Base-by-base conservation (phyloP, 1,140 invertebrate species). In the Drosophila serrata region DNA sequence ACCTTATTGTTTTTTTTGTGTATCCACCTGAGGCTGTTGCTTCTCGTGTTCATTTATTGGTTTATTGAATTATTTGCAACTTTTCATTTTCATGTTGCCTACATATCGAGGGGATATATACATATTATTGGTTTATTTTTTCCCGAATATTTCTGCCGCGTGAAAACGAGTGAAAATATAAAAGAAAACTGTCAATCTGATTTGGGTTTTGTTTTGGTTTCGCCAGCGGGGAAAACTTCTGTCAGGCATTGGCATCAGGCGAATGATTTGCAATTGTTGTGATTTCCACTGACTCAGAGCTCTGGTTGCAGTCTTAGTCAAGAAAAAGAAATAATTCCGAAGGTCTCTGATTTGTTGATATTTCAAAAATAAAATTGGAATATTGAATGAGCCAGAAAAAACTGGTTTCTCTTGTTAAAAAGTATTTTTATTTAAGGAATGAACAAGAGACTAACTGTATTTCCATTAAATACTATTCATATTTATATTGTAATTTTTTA, bases 141-240 rank as follows among this genome's bases (percentile, higher is more conserved):
- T 37, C n/a, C 35, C 19, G 42, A 62, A 70, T 75, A 72, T 80
- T 84, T 84, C 77, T 67, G 81, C 81, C 58, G 75, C 64, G 2
- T 55, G 65, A 67, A 60, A 39, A 40, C 35, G 35, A n/a, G n/a
- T 45, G 6, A 5, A 33, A 13, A 46, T 35, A 53, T 51, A n/a
- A 43, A 42, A 15, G 17, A 69, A 45, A 53, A 76, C 77, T 84
- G 81, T 84, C 81, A 85, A 81, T 84, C 77, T 65, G 46, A 31
- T 45, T 37, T 62, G 45, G 59, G 31, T 67, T 67, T 81, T 84
- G 82, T 81, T 85, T 68, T 53, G 78, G 48, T 73, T 77, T 77
- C 64, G 62, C 58, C 75, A 75, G 35, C 73, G 22, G 58, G 8
- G 35, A 27, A 72, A 60, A 35, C 35, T 81, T 61, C 19, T 75